Evolutionary conservation across 2,797 vertebrate species (phyloP), one percentile per base, ranked within the genome.

Genomic region (Chaenodraco wilsoni): DNA sequence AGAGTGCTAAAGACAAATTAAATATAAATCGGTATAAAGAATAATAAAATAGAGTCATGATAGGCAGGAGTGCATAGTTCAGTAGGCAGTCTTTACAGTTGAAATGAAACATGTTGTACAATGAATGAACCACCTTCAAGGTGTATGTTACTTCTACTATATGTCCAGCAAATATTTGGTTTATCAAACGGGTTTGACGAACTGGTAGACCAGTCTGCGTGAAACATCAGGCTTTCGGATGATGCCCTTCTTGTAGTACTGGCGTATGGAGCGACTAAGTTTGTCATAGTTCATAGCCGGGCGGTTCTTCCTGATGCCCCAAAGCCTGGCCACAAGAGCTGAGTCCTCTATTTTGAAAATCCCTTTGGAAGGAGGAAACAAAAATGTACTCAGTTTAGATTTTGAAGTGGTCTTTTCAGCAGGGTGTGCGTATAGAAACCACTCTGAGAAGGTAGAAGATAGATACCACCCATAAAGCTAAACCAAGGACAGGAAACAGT

Each of bases 211-310:
- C 13, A 99, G 95, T 84, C 97, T 95, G 90, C 97, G 96, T 33
- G 97, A 99, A 51, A 97, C 94, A 40, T 97, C 96, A 0, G 97
- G 97, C 78, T 99, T 99, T 0, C 97, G 95, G 67, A 99, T 99
- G 88, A 99, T 99, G 16, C 97, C 97, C 78, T 99, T 99, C 91
- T 97, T 99, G 91, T 99, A 99, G 94, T 99, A 99, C 94, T 99
- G 97, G 15, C 97, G 96, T 89, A 99, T 98, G 41, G 97, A 99
- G 80, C 97, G 97, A 84, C 97, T 99, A 88, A 99, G 94, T 86
- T 99, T 99, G 94, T 98, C 97, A 46, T 98, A 99, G 94, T 99
- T 98, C 97, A 99, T 99, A 71, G 97, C 97, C 0, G 97, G 97
- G 0, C 97, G 96, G 91, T 98, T 99, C 93, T 99, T 99, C 55